Evolutionary conservation across 1,140 invertebrate genomes (phyloP).

Genomic region (Zaprionus taronus): DNA sequence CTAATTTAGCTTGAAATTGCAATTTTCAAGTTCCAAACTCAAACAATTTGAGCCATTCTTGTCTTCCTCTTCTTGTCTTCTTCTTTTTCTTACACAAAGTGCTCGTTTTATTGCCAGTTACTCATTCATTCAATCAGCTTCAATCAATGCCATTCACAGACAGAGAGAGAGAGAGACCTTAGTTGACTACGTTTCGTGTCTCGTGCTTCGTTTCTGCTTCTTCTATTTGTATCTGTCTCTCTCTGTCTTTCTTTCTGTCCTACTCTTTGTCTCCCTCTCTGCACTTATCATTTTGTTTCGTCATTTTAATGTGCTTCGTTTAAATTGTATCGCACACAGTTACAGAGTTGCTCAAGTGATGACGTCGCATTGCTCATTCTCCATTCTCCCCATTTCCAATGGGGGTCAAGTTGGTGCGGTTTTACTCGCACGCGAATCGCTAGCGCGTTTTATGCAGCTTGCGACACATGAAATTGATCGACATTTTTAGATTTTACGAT

Average conservation of each 20-base stretch:
- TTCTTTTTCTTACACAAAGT: not conserved
- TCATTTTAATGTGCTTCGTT: conserved; percentile 58
- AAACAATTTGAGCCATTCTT: not conserved
- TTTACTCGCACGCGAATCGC: conserved; percentile 45
- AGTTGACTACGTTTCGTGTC: conserved; percentile 17
- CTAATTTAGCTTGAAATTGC: not conserved
- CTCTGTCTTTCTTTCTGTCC: not conserved
- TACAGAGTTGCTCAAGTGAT: conserved; percentile 24
- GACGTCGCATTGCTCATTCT: not conserved
- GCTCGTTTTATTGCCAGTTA: conserved; percentile 20
- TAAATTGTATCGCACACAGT: conserved; percentile 44
- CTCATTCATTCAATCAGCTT: conserved; percentile 53
- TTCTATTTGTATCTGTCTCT: too few relatives aligned
- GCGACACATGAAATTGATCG: conserved; percentile 55
- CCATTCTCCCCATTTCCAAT: not conserved
- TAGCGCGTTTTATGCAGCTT: conserved; percentile 24
- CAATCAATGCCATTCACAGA: conserved; percentile 49
- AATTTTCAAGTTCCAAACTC: not conserved
- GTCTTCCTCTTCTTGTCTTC: not conserved
- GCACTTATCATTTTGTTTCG: conserved; percentile 51
- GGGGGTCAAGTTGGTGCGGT: conserved; percentile 34
- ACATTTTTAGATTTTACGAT: conserved; percentile 36
- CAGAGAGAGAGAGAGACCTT: conserved; percentile 27
- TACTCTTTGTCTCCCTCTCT: not conserved
- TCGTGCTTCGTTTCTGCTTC: not conserved